Base-by-base conservation (phyloP, 2,113 vertebrate genomes). In the Halcyon malimbica region DNA sequence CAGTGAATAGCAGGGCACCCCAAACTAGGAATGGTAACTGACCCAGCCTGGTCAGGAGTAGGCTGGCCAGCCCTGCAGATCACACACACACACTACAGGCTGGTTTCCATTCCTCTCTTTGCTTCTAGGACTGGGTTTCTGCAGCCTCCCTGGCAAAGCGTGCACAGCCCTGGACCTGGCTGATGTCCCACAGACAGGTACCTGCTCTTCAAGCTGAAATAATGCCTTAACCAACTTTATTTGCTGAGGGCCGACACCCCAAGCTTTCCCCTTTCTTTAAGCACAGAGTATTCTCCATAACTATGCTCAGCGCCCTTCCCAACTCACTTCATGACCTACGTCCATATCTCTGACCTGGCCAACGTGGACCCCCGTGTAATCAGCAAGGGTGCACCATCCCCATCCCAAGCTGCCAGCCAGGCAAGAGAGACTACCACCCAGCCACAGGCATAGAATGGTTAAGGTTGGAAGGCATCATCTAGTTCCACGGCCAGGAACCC, bases 361-460 rank as follows among this genome's bases (percentile, higher is more conserved):
- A 13, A 8, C 0, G 23, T 5, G 19, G n/a, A 59, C 11, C 13
- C 28, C 10, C 1, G 1, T 4, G 41, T 7, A 50, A 18, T n/a
- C 25, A 53, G 69, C 42, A 20, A 16, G 31, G 69, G 70, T 16
- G 28, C 42, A 31, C 21, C 83, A 87, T 2, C 29, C 53, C 4
- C 14, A 42, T 1, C 12, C 26, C 1, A 0, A 53, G n/a, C 10
- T 87, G 67, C 21, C 63, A 75, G 31, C 28, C 63, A 67, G 18
- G 6, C 35, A 56, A 21, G 14, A 57, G 48, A 1, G 19, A 67
- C 33, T 7, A 31, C 5, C 46, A 7, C 33, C 9, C 5, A 29
- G 54, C 46, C 19, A 42, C 2, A 2, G 23, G 31, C 28, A 81
- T 17, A 29, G 37, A 26, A 39, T 63, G 37, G 37, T 26, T 39